Evolutionary conservation across 1,140 invertebrate genomes (phyloP).

Genomic region (Copidosoma floridanum): DNA sequence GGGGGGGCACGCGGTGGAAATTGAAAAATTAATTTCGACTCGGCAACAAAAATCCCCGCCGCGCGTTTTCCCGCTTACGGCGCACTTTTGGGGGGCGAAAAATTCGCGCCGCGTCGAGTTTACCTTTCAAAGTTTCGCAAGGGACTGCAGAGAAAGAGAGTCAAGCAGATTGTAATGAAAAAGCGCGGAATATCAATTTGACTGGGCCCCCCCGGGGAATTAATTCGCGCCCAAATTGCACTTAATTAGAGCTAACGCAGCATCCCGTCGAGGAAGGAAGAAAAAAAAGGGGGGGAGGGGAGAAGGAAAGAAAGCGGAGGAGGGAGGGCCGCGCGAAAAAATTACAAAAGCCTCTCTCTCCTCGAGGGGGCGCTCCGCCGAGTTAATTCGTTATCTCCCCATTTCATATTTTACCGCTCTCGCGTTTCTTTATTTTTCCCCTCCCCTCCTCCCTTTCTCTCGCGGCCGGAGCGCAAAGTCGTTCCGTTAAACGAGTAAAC

Average conservation of each 20-base stretch:
- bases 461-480: conserved; percentile 2
- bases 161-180: too few species aligned
- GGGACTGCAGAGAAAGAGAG: not conserved
- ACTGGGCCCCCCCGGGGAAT: conserved; percentile 13
- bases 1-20: too few species aligned
- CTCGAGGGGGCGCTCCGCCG: not conserved
- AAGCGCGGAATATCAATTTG: conserved; percentile 27
- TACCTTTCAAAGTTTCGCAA: conserved; percentile 17
- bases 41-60: not conserved
- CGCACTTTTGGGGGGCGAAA: too few species aligned
- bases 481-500: conserved; percentile 18
- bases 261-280: not conserved
- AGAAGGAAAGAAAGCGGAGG: not conserved
- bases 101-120: conserved; percentile 16
- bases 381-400: conserved; percentile 29
- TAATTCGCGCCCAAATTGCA: conserved; percentile 27
- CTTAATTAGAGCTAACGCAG: conserved; percentile 25
- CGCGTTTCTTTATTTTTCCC: conserved; percentile 9
- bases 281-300: not conserved
- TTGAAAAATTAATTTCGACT: too few species aligned
- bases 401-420: conserved; percentile 29
- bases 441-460: not conserved
- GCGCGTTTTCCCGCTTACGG: not conserved
- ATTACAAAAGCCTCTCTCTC: conserved; percentile 13
- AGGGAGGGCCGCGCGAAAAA: conserved; percentile 1